Conservation (phyloP, 2,888 invertebrate genomes). For the Sepioteuthis lessoniana region DNA sequence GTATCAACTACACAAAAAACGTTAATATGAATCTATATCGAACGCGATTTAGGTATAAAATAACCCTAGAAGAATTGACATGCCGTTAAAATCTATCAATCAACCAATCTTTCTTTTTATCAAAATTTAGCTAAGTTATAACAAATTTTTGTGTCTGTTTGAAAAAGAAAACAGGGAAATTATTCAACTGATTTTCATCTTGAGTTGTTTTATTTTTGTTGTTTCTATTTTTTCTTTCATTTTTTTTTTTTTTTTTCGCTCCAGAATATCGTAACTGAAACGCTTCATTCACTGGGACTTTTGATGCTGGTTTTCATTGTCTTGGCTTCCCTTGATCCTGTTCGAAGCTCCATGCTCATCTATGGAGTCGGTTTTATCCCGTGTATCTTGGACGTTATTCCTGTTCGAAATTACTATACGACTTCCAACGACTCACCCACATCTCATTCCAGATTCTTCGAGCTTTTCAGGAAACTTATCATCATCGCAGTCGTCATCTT, state of each 20-base stretch:
- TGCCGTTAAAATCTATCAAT: no score
- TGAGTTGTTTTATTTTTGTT: background rate
- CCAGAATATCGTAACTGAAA: slow-evolving; percentile 61
- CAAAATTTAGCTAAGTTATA: no score
- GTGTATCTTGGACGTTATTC: slow-evolving; percentile 56
- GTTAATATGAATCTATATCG: no score
- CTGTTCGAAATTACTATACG: background rate
- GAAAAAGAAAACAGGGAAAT: no score
- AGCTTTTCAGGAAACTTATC: background rate
- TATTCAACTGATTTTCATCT: no score
- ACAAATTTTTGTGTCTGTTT: no score
- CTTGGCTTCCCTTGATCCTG: slow-evolving; percentile 62
- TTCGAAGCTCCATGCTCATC: slow-evolving; percentile 57
- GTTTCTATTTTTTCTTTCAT: background rate
- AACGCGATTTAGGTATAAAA: no score
- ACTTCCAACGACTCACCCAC: slow-evolving; percentile 46
- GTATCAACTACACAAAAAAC: no score
- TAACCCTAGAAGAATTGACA: no score
- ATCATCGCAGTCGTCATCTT: background rate
- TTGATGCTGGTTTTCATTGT: slow-evolving; percentile 61
- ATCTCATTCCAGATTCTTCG: background rate
- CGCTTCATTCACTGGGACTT: slow-evolving; percentile 62
- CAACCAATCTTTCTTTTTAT: no score
- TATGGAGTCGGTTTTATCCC: slow-evolving; percentile 58
- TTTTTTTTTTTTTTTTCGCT: slow-evolving; percentile 49